A percentile compares a stretch with the other conserved stretches of the same genome.
Conservation (phyloP, 2,113 vertebrate species). For the Sinosuthora webbiana region DNA sequence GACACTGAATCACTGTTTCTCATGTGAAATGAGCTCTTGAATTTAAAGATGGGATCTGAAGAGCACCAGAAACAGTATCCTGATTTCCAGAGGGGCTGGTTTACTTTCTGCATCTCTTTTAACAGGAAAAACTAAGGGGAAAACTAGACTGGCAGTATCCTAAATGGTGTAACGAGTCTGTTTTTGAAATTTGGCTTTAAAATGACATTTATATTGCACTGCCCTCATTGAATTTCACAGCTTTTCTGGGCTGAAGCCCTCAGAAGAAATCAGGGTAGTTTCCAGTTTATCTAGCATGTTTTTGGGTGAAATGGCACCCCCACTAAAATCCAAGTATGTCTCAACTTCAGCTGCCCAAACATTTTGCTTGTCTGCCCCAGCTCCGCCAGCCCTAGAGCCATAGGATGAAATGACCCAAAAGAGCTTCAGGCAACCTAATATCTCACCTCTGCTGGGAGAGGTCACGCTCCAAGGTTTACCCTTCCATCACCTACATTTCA, state of each 20-base stretch:
- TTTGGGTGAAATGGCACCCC: background rate
- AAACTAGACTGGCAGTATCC: background rate
- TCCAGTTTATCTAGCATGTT: background rate
- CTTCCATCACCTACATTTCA: background rate
- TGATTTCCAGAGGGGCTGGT: background rate
- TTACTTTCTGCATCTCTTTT: background rate
- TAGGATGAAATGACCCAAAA: background rate
- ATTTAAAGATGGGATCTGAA: background rate
- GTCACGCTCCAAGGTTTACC: background rate
- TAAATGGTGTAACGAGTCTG: background rate
- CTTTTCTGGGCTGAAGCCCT: background rate
- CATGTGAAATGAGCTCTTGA: background rate
- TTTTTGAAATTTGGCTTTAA: background rate
- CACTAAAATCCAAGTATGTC: background rate
- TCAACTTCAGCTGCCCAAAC: background rate
- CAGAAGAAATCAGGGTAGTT: background rate
- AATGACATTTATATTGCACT: background rate
- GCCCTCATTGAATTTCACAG: background rate
- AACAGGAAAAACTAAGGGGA: background rate
- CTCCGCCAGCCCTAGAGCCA: background rate
- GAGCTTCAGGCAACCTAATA: background rate
- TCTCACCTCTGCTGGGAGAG: background rate
- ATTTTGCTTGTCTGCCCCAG: background rate
- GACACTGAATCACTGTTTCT: background rate
- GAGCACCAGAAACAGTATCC: background rate